These are phyloP conservation scores for Bombus impatiens DNA, from an alignment of 1,140 invertebrate genomes.

Conservation along the genomic window DNA sequence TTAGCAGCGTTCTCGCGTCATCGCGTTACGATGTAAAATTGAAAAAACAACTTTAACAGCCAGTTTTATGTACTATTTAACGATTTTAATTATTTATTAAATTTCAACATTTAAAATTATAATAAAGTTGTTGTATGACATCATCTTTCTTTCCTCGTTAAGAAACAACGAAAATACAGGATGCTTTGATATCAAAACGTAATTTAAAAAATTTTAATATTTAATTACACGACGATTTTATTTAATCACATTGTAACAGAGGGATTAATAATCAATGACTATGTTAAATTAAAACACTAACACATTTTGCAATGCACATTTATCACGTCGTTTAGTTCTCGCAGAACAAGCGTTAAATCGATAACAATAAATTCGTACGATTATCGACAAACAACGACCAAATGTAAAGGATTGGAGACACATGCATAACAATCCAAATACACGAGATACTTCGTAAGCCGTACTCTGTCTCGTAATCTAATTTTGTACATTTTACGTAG, in stretches of 20 bases:
- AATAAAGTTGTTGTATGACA: not conserved
- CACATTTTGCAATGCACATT: constrained; percentile 22
- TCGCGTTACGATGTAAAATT: not conserved
- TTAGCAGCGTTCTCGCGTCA: no score
- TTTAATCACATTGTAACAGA: constrained; percentile 23
- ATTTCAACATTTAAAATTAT: not conserved
- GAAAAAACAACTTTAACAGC: not conserved
- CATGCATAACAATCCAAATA: constrained; percentile 38
- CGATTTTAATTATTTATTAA: not conserved
- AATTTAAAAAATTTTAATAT: not conserved
- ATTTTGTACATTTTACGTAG: not conserved
- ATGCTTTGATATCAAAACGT: not conserved
- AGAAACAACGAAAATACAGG: not conserved
- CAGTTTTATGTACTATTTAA: not conserved
- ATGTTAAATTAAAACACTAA: constrained; percentile 30
- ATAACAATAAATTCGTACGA: not conserved
- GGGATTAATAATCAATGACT: not conserved
- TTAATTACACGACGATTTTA: constrained; percentile 29
- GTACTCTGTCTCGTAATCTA: not conserved
- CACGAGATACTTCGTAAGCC: not conserved
- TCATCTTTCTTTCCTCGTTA: accelerated
- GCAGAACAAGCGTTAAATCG: not conserved
- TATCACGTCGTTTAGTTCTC: not conserved
- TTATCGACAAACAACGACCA: constrained; percentile 6
- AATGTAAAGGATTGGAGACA: constrained; percentile 6